Evolutionary conservation across 2,113 vertebrate genomes (phyloP), one percentile per base, ranked within the genome.

Genomic region (Pipra filicauda): DNA sequence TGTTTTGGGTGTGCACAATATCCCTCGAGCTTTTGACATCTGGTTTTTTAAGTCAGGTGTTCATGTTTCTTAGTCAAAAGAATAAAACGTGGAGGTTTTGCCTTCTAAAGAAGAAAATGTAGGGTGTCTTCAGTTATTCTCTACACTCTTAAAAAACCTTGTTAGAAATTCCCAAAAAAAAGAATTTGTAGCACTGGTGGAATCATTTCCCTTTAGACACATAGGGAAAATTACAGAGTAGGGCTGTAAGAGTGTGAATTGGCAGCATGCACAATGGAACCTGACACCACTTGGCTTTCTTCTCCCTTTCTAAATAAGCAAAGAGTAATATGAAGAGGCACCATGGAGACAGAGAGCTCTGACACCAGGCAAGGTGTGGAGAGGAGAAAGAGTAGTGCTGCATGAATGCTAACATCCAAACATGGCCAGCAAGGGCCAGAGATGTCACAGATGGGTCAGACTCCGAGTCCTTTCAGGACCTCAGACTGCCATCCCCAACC

Each of bases 211-310:
- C 61, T 72, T 94, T 70, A 75, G 49, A 85, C 88, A 86, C 33
- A 24, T 52, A 83, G 17, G 39, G 87, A 91, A 97, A 92, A 82
- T 81, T 72, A 93, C 59, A 77, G 54, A 65, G 67, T 41, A 90
- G 52, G 31, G 66, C 46, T 80, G 28, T 77, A 84, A 89, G 44
- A 85, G 39, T 70, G 37, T 95, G 84, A 93, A 92, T 12, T 96
- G 48, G 69, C 75, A 94, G 84, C 62, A 79, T 2, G 6, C 48
- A 89, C 78, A 64, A 31, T 76, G 49, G 28, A 96, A 66, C 77
- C 94, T 79, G 88, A 88, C 82, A 95, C 88, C 70, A 86, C 74
- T 85, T 88, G 94, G 77, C 80, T 82, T 80, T 71, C 92, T 58
- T 80, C 51, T n/a, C 46, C 28, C 31, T 86, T 82, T 89, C 71